Conservation (phyloP, 2,888 invertebrate species). For the Chaitophorus viminalis region DNA sequence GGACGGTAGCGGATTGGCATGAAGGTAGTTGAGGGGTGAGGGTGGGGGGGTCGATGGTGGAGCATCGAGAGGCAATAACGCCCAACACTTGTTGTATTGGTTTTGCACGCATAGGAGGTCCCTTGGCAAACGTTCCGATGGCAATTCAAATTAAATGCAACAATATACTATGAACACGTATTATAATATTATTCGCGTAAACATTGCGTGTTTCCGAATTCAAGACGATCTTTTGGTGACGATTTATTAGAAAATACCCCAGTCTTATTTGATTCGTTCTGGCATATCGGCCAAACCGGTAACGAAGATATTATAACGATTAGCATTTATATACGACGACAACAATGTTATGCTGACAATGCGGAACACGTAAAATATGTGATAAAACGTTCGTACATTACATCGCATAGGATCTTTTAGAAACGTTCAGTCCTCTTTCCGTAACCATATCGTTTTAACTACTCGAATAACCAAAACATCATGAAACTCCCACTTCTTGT, state of each 20-base stretch:
- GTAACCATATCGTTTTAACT: neutral
- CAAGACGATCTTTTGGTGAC: slow-evolving; percentile 22
- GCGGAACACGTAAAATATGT: neutral
- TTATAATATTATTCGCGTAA: neutral
- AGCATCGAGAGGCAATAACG: slow-evolving; percentile 48
- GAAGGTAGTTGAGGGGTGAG: too few species aligned
- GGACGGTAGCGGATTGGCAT: neutral
- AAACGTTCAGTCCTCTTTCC: neutral
- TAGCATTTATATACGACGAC: neutral
- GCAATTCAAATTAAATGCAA: slow-evolving; percentile 57
- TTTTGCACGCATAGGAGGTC: slow-evolving; percentile 14
- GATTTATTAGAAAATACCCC: slow-evolving; percentile 10
- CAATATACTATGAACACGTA: slow-evolving; percentile 15
- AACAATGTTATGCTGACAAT: neutral
- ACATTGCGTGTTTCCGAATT: slow-evolving; percentile 9
- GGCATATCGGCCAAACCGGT: neutral
- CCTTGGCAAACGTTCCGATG: slow-evolving; percentile 47
- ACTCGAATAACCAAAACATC: too few species aligned
- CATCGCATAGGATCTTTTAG: too few species aligned
- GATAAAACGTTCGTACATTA: neutral
- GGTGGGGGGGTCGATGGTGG: neutral
- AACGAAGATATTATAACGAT: neutral
- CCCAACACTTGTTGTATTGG: slow-evolving; percentile 59
- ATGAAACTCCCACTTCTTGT: too few species aligned
- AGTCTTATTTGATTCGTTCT: neutral